Evolutionary conservation across 2,113 vertebrate species (phyloP).

Genomic region (Psephotus haematonotus): DNA sequence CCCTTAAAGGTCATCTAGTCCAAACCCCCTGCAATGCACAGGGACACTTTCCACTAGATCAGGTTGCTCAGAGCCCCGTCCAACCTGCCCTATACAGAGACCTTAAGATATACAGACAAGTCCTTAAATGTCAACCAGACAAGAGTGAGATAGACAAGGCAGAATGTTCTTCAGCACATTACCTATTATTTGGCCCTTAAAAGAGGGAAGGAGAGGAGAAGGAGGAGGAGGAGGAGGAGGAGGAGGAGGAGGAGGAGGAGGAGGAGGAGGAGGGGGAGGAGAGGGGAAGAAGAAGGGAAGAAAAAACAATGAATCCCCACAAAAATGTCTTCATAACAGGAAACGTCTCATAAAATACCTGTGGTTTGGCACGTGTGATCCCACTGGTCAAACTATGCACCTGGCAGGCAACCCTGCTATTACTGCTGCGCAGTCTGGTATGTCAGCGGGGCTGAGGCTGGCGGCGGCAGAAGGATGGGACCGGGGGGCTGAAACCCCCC

Average conservation of each 20-base stretch:
- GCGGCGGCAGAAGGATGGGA: background rate
- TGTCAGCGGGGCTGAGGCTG: conserved; percentile 38
- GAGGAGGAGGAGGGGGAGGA: fast-evolving
- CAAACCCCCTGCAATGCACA: background rate
- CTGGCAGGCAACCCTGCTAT: conserved; percentile 76
- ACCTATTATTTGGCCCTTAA: background rate
- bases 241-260: too few species aligned
- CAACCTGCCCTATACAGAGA: background rate
- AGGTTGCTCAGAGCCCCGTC: background rate
- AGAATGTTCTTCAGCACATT: background rate
- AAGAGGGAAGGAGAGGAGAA: background rate
- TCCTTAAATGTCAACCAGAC: background rate
- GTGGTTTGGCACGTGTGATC: conserved; percentile 76
- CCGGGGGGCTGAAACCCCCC: background rate
- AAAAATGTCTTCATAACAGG: conserved; percentile 82
- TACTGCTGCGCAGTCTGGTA: conserved; percentile 73
- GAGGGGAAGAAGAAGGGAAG: background rate
- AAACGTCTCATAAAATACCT: conserved; percentile 84
- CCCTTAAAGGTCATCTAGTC: background rate
- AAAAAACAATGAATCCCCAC: conserved; percentile 57
- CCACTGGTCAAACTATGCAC: conserved; percentile 74
- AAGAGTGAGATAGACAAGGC: background rate
- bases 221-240: too few species aligned
- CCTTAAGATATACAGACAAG: background rate
- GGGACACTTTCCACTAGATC: background rate